These are phyloP conservation scores for Eremobia ochroleuca DNA, from an alignment of 2,888 invertebrate species.

Conservation along the genomic window DNA sequence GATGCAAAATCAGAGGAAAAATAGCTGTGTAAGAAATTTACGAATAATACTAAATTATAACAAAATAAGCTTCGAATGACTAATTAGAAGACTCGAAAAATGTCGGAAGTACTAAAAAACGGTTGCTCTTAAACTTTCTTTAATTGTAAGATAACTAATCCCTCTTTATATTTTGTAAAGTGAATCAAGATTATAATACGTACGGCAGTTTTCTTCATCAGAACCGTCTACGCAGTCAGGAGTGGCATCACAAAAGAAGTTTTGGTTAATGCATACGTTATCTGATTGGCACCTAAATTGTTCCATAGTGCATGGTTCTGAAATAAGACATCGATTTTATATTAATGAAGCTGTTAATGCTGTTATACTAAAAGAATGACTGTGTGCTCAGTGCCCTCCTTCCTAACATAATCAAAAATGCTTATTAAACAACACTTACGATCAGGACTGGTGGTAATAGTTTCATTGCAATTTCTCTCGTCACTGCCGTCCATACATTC, in stretches of 20 bases:
- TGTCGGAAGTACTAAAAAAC: neutral
- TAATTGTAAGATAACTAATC: neutral
- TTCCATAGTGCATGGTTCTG: constrained; percentile 54
- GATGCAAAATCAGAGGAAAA: neutral
- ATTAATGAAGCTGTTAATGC: neutral
- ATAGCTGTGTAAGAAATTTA: neutral
- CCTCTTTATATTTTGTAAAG: neutral
- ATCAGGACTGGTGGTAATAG: constrained; percentile 69
- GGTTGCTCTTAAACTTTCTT: neutral
- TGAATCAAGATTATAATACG: constrained; percentile 69
- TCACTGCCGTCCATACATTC: constrained; percentile 92
- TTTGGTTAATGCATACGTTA: constrained; percentile 91
- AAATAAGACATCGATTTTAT: constrained; percentile 2
- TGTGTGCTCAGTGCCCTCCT: neutral
- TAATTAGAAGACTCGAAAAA: neutral
- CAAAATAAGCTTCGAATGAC: neutral
- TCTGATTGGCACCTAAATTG: constrained; percentile 83
- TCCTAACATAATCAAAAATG: neutral
- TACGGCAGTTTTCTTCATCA: constrained; percentile 92
- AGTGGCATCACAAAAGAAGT: constrained; percentile 92
- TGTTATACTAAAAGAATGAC: too few relatives aligned
- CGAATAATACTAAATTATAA: neutral
- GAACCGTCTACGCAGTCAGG: constrained; percentile 92
- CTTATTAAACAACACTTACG: constrained; percentile 67
- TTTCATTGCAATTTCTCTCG: constrained; percentile 88